Evolutionary conservation across 2,888 invertebrate genomes (phyloP).

Genomic region (Rhagophthalmus giganteus): DNA sequence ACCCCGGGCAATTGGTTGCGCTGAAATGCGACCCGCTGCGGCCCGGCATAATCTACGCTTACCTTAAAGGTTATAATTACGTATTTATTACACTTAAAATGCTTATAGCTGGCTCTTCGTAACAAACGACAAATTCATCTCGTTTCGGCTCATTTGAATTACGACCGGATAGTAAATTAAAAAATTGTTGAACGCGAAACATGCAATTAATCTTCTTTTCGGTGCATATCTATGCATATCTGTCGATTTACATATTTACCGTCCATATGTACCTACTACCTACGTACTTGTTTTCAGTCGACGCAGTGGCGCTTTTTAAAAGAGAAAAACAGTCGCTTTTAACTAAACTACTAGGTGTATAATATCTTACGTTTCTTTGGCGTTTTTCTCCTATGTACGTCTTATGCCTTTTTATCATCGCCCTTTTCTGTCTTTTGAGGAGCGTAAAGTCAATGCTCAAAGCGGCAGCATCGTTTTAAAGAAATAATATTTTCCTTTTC

Average conservation of each 20-base stretch:
- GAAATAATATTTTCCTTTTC: slow-evolving; percentile 48
- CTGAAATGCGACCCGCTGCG: too few relatives aligned
- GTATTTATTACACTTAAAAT: too few relatives aligned
- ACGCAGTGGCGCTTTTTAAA: slow-evolving; percentile 11
- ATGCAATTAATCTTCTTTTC: too few relatives aligned
- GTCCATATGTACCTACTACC: too few relatives aligned
- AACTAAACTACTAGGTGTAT: slow-evolving; percentile 24
- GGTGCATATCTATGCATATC: slow-evolving; percentile 6
- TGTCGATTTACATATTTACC: slow-evolving; percentile 28
- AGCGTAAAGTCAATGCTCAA: slow-evolving; percentile 45
- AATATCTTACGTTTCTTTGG: slow-evolving; percentile 25
- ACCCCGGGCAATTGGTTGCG: too few relatives aligned
- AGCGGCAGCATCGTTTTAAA: slow-evolving; percentile 46
- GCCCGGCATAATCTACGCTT: too few relatives aligned
- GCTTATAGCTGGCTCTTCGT: too few relatives aligned
- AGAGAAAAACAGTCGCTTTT: slow-evolving; percentile 20
- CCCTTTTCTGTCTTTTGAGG: slow-evolving; percentile 37
- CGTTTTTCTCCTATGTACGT: slow-evolving; percentile 35
- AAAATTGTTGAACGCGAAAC: too few relatives aligned
- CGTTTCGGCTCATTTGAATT: too few relatives aligned
- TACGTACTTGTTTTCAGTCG: slow-evolving; percentile 16
- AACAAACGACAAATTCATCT: too few relatives aligned
- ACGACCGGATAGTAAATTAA: too few relatives aligned
- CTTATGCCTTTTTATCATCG: slow-evolving; percentile 39
- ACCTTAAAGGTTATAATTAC: too few relatives aligned